phyloP scores from a whole-genome alignment of 1,140 invertebrate species.

The Scaptodrosophila lebanonensis region DNA sequence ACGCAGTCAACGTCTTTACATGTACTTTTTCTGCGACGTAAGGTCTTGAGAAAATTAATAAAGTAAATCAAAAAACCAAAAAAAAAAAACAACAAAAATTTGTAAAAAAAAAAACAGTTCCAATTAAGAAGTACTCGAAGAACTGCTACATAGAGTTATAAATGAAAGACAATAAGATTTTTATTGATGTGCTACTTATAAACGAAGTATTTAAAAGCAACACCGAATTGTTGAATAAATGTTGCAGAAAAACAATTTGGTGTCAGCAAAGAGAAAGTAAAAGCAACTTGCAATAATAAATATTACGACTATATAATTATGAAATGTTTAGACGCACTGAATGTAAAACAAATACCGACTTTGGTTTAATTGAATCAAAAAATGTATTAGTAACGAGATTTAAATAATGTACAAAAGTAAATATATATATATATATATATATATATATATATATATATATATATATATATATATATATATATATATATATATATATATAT shows the following conservation, averaged over 20 bases:
- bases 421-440: conserved; percentile 18
- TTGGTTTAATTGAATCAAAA: conserved; percentile 63
- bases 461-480: conserved; percentile 2
- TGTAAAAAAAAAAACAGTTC: conserved; percentile 33
- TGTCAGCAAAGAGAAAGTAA: conserved; percentile 27
- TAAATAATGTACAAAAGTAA: conserved; percentile 28
- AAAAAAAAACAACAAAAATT: too few species aligned
- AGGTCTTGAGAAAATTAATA: too few species aligned
- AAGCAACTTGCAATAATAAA: conserved; percentile 34
- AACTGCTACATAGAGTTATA: conserved; percentile 73
- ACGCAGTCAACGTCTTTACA: too few species aligned
- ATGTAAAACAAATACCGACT: conserved; percentile 41
- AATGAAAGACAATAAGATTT: conserved; percentile 75
- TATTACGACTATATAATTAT: conserved; percentile 29
- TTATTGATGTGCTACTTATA: conserved; percentile 60
- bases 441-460: conserved; percentile 49
- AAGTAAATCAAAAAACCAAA: too few species aligned
- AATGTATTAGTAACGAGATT: conserved; percentile 68
- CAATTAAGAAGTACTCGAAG: conserved; percentile 55
- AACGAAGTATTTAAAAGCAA: conserved; percentile 21
- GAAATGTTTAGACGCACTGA: conserved; percentile 58
- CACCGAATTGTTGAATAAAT: conserved; percentile 37
- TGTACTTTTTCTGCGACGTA: too few species aligned
- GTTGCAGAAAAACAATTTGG: conserved; percentile 29
- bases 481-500: neutral